A percentile compares a stretch with the other conserved stretches of the same genome.
phyloP scores from a whole-genome alignment of 2,113 vertebrate genomes.

The Gila orcuttii region DNA sequence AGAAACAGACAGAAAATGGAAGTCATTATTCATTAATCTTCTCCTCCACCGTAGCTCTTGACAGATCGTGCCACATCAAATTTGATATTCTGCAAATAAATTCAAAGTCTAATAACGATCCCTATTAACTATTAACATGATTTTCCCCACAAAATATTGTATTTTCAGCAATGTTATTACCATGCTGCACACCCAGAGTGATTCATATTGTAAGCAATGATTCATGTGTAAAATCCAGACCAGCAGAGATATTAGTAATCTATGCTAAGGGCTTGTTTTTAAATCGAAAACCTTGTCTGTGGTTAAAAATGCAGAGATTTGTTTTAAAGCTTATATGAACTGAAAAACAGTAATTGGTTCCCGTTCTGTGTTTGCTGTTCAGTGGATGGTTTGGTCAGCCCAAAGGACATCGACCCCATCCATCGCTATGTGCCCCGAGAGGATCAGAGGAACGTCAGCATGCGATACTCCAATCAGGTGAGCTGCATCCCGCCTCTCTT shows the following conservation, averaged over 20 bases:
- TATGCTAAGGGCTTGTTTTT: not conserved
- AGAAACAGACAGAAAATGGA: constrained; percentile 4
- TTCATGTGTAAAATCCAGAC: constrained; percentile 4
- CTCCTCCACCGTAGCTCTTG: not conserved
- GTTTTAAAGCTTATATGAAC: not conserved
- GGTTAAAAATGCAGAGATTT: constrained; percentile 2
- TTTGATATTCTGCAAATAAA: not conserved
- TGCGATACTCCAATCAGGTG: constrained; percentile 98
- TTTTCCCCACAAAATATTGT: not conserved
- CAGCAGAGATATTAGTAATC: not conserved
- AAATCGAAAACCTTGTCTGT: not conserved
- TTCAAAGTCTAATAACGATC: not conserved
- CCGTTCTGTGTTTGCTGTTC: constrained; percentile 51
- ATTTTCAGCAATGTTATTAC: not conserved
- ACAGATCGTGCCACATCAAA: not conserved
- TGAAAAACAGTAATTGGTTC: not conserved
- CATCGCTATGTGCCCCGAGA: constrained; percentile 84
- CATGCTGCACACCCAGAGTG: not conserved
- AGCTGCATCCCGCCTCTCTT: not conserved
- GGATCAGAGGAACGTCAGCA: constrained; percentile 92
- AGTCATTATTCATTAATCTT: constrained; percentile 17
- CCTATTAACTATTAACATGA: not conserved
- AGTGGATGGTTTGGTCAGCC: constrained; percentile 93
- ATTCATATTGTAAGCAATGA: constrained; percentile 16
- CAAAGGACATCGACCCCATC: constrained; percentile 91